These are phyloP conservation scores for Dichetophora obliterata DNA, from an alignment of 2,888 invertebrate genomes.

Conservation along the genomic window DNA sequence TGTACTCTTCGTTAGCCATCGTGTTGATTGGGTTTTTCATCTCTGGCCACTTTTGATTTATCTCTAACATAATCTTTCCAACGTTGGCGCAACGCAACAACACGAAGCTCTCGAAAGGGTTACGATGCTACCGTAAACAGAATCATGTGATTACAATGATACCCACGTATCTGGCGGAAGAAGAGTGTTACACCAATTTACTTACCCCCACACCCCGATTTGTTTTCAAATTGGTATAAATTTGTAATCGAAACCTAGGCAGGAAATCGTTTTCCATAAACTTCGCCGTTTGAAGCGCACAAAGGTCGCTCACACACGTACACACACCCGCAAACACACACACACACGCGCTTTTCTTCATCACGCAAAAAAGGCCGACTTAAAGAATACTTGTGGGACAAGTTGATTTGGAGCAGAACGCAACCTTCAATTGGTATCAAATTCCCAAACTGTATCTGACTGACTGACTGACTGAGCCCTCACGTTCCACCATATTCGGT, in stretches of 20 bases:
- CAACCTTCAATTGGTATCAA: slow-evolving; percentile 31
- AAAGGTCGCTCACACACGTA: neutral
- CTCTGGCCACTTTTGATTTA: neutral
- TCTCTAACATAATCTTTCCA: neutral
- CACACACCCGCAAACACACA: neutral
- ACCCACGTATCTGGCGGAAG: neutral
- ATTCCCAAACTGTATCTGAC: slow-evolving; percentile 9
- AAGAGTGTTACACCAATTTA: neutral
- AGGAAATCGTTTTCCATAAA: neutral
- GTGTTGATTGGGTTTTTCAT: slow-evolving; percentile 13
- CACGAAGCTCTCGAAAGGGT: neutral
- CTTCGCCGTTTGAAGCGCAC: neutral
- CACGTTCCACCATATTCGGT: slow-evolving; percentile 8
- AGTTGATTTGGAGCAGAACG: slow-evolving; percentile 19
- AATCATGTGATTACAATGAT: neutral
- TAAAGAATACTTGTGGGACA: neutral
- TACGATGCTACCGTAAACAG: neutral
- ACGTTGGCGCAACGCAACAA: neutral
- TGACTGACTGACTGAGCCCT: neutral
- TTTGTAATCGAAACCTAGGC: neutral
- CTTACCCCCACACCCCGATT: too few species aligned
- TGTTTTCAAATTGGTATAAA: neutral
- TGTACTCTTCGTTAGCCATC: neutral
- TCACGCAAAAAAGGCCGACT: neutral
- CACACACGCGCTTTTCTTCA: too few species aligned